These are phyloP conservation scores for Drosophila sordidula DNA, from an alignment of 2,888 invertebrate genomes.

Conservation along the genomic window DNA sequence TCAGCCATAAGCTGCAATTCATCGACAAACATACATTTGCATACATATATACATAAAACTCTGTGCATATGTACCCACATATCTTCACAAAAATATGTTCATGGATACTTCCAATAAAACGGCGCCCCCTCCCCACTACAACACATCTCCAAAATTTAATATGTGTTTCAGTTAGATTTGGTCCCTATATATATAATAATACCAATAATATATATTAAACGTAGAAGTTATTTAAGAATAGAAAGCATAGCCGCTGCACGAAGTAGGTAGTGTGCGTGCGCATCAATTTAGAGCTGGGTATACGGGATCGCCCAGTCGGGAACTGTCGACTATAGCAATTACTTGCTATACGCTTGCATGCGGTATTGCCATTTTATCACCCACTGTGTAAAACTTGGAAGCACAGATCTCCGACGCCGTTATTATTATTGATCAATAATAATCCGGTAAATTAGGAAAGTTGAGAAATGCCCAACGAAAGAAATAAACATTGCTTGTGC, in stretches of 20 bases:
- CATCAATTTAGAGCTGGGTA: background rate
- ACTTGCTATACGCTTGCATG: background rate
- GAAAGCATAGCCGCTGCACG: background rate
- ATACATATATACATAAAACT: background rate
- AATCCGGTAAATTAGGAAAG: no score
- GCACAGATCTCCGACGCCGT: no score
- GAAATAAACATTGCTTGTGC: no score
- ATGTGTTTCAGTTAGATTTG: no score
- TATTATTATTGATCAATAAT: no score
- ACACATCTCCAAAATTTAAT: no score
- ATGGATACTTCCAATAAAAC: background rate
- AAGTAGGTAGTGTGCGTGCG: background rate
- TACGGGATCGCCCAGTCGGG: background rate
- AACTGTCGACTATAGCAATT: no score
- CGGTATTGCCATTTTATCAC: background rate
- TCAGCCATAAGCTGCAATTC: constrained; percentile 69
- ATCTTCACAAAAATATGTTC: background rate
- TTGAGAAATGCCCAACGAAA: no score
- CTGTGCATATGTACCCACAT: background rate
- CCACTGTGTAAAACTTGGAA: no score
- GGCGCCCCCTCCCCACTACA: no score
- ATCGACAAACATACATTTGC: constrained; percentile 24
- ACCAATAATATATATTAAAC: background rate
- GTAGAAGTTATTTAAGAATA: background rate
- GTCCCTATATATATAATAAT: no score